Conservation (phyloP, 2,888 invertebrate genomes). For the Agrilus cyanescens region DNA sequence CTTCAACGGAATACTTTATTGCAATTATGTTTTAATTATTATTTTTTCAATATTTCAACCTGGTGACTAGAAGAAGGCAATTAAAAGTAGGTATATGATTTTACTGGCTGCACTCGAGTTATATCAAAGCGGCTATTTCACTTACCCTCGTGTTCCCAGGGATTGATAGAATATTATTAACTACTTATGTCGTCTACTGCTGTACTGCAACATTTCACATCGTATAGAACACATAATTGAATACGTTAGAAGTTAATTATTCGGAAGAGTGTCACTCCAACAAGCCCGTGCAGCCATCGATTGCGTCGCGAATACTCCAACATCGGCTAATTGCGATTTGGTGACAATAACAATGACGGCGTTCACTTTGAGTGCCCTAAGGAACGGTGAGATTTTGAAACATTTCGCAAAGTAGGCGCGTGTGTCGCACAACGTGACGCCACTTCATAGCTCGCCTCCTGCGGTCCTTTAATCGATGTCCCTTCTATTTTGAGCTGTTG, state of each 20-base stretch:
- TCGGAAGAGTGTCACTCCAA: conserved; percentile 33
- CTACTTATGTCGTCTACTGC: too few species aligned
- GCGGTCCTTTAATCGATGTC: background rate
- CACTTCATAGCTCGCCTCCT: conserved; percentile 1
- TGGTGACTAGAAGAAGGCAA: too few species aligned
- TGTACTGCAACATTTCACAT: too few species aligned
- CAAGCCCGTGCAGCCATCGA: conserved; percentile 27
- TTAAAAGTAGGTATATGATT: too few species aligned
- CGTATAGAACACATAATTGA: conserved; percentile 4
- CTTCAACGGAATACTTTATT: too few species aligned
- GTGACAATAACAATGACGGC: conserved; percentile 23
- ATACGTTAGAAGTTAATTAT: conserved; percentile 26
- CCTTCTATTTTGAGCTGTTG: too few species aligned
- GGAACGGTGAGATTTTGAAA: conserved; percentile 14
- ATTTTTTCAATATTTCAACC: too few species aligned
- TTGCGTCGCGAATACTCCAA: conserved; percentile 20
- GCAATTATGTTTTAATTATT: too few species aligned
- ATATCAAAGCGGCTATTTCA: too few species aligned
- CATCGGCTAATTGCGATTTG: conserved; percentile 28
- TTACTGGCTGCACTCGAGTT: too few species aligned
- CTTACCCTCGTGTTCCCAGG: too few species aligned
- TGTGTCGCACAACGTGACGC: conserved; percentile 9
- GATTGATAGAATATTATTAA: too few species aligned
- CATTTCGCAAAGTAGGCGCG: conserved; percentile 9
- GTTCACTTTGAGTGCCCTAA: conserved; percentile 8